Evolutionary conservation across 2,797 vertebrate species (phyloP).

Genomic region (Uromys caudimaculatus): DNA sequence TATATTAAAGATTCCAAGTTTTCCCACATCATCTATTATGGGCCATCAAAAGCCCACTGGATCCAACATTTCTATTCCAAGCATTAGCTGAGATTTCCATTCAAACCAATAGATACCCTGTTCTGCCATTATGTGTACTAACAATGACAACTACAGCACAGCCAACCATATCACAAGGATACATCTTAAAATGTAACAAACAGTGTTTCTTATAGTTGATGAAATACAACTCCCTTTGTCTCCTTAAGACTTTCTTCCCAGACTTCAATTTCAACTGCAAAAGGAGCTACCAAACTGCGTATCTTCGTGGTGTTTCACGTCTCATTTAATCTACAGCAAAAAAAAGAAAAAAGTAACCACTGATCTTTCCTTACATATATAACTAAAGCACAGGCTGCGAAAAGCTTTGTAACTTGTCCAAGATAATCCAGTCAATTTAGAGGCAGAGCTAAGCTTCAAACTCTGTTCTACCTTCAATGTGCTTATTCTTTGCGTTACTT

Average conservation of each 20-base stretch:
- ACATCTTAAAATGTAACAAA: neutral
- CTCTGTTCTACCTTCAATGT: neutral
- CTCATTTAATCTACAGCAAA: neutral
- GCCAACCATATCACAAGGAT: neutral
- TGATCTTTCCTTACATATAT: conserved; percentile 8
- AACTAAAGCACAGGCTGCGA: conserved; percentile 33
- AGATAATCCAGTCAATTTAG: conserved; percentile 15
- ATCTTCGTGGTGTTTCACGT: neutral
- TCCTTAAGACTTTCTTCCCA: neutral
- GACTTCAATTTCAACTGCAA: neutral
- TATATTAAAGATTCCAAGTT: neutral
- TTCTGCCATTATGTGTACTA: neutral
- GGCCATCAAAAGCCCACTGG: conserved; percentile 8
- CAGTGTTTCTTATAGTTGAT: neutral
- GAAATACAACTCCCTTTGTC: conserved; percentile 23
- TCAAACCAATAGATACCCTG: neutral
- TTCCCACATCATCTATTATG: neutral
- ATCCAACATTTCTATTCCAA: conserved; percentile 55
- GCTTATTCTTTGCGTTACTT: neutral
- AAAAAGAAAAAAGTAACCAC: neutral
- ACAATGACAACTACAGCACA: conserved; percentile 28
- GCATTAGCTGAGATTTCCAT: conserved; percentile 30
- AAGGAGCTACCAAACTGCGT: neutral
- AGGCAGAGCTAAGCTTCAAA: conserved; percentile 12
- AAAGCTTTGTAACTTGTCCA: conserved; percentile 5